Conservation (phyloP, 2,113 vertebrate genomes). For the Proteles cristata region DNA sequence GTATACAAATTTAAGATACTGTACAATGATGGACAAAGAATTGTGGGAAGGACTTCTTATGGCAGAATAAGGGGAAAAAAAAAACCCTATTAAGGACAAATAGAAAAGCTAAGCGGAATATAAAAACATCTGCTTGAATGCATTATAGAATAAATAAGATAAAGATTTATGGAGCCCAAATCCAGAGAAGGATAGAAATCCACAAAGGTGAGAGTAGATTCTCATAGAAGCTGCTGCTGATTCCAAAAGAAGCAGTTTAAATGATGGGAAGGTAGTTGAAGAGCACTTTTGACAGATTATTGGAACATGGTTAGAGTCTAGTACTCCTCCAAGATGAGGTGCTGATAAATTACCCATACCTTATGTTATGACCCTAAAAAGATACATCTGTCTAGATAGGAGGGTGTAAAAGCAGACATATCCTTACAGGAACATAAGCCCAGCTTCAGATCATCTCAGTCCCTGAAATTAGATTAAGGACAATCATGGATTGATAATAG, state of each 20-base stretch:
- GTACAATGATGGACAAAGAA: not conserved
- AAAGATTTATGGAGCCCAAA: not conserved
- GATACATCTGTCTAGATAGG: not conserved
- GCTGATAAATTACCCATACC: not conserved
- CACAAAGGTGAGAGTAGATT: not conserved
- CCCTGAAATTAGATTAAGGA: not conserved
- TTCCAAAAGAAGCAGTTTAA: not conserved
- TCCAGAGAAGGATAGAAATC: not conserved
- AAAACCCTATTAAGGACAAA: not conserved
- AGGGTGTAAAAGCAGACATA: not conserved
- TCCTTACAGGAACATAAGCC: not conserved
- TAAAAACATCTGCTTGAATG: not conserved
- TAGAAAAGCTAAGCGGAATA: conserved; percentile 1
- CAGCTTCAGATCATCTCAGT: not conserved
- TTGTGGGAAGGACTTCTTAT: not conserved
- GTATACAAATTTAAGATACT: not conserved
- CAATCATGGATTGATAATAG: not conserved
- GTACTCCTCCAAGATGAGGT: not conserved
- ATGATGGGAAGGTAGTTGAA: not conserved
- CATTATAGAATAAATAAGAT: not conserved
- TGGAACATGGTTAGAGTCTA: not conserved
- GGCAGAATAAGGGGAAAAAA: not conserved
- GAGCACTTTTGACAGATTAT: not conserved
- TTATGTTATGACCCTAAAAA: not conserved
- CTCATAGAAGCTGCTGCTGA: not conserved